Conservation (phyloP, 2,113 vertebrate species). For the Campylorhamphus procurvoides region DNA sequence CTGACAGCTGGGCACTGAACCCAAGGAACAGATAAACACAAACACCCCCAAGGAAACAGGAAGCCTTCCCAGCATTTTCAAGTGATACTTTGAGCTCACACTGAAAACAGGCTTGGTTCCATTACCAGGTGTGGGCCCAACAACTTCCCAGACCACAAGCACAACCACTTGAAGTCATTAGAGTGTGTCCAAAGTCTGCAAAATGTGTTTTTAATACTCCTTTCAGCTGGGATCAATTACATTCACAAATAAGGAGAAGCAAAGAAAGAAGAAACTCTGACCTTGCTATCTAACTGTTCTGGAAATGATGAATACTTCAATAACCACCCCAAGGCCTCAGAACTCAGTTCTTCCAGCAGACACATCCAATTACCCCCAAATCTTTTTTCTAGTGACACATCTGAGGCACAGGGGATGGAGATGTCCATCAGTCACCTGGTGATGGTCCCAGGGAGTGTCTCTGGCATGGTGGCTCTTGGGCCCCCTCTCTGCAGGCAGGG, state of each 20-base stretch:
- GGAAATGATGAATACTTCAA: neutral
- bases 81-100: neutral
- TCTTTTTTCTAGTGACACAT: neutral
- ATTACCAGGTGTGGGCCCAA: neutral
- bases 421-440: neutral
- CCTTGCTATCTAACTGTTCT: neutral
- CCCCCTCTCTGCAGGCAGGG: neutral
- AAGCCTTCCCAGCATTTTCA: neutral
- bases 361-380: neutral
- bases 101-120: fast-evolving
- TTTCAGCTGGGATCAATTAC: neutral
- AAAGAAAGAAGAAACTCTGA: neutral
- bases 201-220: neutral
- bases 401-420: neutral
- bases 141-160: neutral
- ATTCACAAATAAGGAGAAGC: neutral
- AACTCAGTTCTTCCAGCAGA: neutral
- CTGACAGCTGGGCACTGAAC: neutral
- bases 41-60: neutral
- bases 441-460: fast-evolving
- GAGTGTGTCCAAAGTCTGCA: neutral
- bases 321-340: neutral
- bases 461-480: neutral
- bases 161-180: neutral
- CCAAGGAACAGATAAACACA: neutral